Percentiles rank a stretch among this genome's conserved stretches.
Evolutionary conservation across 2,797 vertebrate species (phyloP).

Genomic region (Smutsia temminckii): DNA sequence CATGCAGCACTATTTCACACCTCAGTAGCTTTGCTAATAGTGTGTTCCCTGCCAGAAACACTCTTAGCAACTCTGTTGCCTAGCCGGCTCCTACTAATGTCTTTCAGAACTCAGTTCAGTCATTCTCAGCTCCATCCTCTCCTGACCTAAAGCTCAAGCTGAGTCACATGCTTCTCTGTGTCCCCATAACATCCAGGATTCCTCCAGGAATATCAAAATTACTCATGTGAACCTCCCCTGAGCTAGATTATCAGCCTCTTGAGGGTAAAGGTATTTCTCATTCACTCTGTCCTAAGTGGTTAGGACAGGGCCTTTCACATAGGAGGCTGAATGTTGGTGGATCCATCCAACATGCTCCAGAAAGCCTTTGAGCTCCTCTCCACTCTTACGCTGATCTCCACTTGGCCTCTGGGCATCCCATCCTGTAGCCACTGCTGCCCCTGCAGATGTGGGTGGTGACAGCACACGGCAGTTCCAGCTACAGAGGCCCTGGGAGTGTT

Average conservation of each 20-base stretch:
- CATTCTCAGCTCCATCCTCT: neutral
- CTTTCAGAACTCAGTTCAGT: neutral
- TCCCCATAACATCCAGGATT: neutral
- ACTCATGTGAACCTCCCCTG: neutral
- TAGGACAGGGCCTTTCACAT: neutral
- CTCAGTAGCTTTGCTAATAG: conserved; percentile 38
- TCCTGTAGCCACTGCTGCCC: neutral
- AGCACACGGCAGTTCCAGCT: neutral
- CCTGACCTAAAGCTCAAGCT: neutral
- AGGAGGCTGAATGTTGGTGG: neutral
- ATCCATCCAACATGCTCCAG: neutral
- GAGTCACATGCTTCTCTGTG: neutral
- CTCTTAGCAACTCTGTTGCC: neutral
- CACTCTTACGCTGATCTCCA: neutral
- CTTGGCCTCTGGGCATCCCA: neutral
- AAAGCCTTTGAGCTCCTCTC: neutral
- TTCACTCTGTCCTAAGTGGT: neutral
- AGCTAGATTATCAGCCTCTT: neutral
- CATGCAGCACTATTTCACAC: conserved; percentile 1
- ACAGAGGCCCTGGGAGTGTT: neutral
- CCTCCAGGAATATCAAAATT: neutral
- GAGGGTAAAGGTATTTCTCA: neutral
- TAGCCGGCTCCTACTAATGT: neutral
- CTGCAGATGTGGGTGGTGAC: too few species aligned
- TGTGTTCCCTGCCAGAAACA: neutral